These are phyloP conservation scores for Gobionotothen gibberifrons DNA, from an alignment of 2,797 vertebrate species.

Conservation along the genomic window DNA sequence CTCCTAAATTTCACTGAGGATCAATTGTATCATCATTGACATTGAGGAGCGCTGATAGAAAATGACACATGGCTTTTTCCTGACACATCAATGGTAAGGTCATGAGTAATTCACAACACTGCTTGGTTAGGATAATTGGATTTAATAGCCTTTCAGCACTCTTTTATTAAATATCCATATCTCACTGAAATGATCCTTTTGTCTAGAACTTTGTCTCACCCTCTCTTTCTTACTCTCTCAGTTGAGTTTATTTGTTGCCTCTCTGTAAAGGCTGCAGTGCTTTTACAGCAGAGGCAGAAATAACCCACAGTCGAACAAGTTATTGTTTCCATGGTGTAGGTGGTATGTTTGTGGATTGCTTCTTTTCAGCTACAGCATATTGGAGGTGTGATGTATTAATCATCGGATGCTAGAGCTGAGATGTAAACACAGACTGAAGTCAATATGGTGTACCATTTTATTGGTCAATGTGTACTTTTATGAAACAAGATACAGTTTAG, in stretches of 20 bases:
- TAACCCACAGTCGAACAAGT: neutral
- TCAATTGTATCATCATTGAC: slow-evolving; percentile 31
- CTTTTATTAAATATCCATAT: slow-evolving; percentile 54
- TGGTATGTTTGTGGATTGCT: slow-evolving; percentile 2
- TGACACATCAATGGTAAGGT: slow-evolving; percentile 7
- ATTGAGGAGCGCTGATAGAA: slow-evolving; percentile 22
- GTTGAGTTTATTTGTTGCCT: slow-evolving; percentile 5
- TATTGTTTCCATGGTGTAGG: neutral
- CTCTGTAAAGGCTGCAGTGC: neutral
- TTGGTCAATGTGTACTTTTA: slow-evolving; percentile 4
- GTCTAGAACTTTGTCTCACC: slow-evolving; percentile 3
- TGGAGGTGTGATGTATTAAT: slow-evolving; percentile 10
- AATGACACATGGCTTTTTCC: slow-evolving; percentile 29
- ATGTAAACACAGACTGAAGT: slow-evolving; percentile 13
- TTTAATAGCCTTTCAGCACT: slow-evolving; percentile 44
- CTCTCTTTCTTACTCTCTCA: neutral
- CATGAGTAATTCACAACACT: slow-evolving; percentile 14
- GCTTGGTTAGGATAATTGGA: slow-evolving; percentile 41
- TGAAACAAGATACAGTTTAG: neutral
- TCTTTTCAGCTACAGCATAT: neutral
- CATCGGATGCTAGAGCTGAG: neutral
- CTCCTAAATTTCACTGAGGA: neutral
- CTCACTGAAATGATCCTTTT: slow-evolving; percentile 42
- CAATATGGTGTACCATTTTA: neutral
- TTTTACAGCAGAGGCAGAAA: neutral